phyloP scores from a whole-genome alignment of 2,888 invertebrate species.

The Tenthredo notha region DNA sequence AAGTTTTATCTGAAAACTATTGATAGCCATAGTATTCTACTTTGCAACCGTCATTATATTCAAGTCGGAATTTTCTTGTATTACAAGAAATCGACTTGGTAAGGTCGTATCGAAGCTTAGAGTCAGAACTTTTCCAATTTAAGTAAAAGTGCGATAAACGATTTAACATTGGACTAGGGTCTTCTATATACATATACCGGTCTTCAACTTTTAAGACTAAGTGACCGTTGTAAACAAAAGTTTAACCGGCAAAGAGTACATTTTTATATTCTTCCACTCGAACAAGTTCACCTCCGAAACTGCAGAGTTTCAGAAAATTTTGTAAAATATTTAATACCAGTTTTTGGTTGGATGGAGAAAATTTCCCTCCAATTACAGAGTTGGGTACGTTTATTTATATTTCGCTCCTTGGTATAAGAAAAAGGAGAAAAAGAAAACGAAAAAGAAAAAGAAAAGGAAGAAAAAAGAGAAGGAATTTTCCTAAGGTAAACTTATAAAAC shows the following conservation, averaged over 20 bases:
- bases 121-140: constrained; percentile 36
- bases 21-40: neutral
- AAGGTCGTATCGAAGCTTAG: constrained; percentile 5
- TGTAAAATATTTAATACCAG: constrained; percentile 12
- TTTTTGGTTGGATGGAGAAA: neutral
- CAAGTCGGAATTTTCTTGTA: neutral
- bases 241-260: constrained; percentile 16
- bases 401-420: neutral
- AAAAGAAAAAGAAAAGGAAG: neutral
- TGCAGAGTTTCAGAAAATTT: neutral
- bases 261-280: constrained; percentile 17
- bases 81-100: constrained; percentile 21
- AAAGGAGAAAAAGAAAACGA: no score
- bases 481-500: constrained; percentile 15
- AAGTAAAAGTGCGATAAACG: constrained; percentile 25
- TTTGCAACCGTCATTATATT: neutral
- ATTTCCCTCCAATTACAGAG: constrained; percentile 10
- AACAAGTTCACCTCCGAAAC: neutral
- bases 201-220: constrained; percentile 36
- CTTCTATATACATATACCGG: constrained; percentile 16
- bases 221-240: constrained; percentile 41
- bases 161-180: neutral
- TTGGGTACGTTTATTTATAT: constrained; percentile 17
- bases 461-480: neutral
- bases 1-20: neutral